Evolutionary conservation across 2,797 vertebrate species (phyloP).

Genomic region (Telmatherina bonti): DNA sequence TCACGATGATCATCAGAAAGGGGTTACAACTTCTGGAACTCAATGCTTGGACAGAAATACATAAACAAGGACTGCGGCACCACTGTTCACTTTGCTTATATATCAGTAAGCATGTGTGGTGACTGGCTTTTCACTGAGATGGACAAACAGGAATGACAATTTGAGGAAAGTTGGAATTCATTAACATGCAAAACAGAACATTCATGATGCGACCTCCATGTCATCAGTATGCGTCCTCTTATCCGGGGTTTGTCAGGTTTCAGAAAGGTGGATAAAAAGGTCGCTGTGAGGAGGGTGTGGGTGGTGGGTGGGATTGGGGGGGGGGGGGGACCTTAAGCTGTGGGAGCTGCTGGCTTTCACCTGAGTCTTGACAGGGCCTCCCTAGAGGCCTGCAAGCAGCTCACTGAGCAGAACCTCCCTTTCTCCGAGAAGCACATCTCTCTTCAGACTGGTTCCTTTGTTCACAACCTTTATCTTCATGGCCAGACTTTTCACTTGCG

Average conservation of each 20-base stretch:
- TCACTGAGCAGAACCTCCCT: constrained; percentile 90
- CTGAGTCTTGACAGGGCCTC: constrained; percentile 51
- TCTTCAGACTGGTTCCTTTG: constrained; percentile 95
- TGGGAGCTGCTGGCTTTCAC: constrained; percentile 34
- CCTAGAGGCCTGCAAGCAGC: constrained; percentile 85
- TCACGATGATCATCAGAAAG: constrained; percentile 47
- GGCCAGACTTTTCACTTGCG: constrained; percentile 89
- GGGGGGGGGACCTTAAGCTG: constrained; percentile 21
- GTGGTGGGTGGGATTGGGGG: no score
- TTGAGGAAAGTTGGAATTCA: constrained; percentile 15
- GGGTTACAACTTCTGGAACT: constrained; percentile 35
- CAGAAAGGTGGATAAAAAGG: constrained; percentile 29
- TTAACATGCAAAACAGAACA: constrained; percentile 18
- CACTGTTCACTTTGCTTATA: constrained; percentile 29
- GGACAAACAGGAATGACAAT: neutral
- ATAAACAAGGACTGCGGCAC: constrained; percentile 35
- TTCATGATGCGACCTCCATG: constrained; percentile 20
- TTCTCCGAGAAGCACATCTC: constrained; percentile 93
- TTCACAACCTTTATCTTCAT: constrained; percentile 97
- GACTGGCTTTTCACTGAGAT: constrained; percentile 14
- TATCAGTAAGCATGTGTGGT: constrained; percentile 12
- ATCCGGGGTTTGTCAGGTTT: constrained; percentile 34
- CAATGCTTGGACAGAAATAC: constrained; percentile 34
- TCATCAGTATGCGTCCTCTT: constrained; percentile 35
- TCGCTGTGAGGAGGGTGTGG: constrained; percentile 5